Evolutionary conservation across 2,113 vertebrate species (phyloP).

Genomic region (Xiphophorus maculatus): DNA sequence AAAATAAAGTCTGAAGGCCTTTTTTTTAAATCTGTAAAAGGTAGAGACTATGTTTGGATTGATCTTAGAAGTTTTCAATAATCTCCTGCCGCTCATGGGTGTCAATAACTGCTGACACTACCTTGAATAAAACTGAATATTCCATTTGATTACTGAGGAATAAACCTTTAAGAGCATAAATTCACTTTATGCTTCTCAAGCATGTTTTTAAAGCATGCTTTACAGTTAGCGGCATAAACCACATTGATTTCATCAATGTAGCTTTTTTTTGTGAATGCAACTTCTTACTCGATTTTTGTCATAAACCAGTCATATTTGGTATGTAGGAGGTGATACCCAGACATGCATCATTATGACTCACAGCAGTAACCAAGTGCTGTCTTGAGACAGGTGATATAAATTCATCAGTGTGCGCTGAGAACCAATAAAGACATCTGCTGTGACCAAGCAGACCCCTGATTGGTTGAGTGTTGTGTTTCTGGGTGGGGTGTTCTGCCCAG

Average conservation of each 20-base stretch:
- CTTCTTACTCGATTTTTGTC: neutral
- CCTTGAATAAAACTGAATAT: neutral
- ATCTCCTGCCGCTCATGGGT: neutral
- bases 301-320: constrained; percentile 13
- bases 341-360: constrained; percentile 20
- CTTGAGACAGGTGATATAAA: constrained; percentile 54
- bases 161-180: neutral
- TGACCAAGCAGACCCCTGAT: constrained; percentile 49
- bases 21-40: neutral
- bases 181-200: neutral
- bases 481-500: constrained; percentile 67
- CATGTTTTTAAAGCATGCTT: neutral
- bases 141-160: neutral
- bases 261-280: neutral
- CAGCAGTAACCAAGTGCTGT: constrained; percentile 23
- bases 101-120: neutral
- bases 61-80: neutral
- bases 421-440: constrained; percentile 62
- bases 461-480: constrained; percentile 55
- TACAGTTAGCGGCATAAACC: too few relatives aligned
- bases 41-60: neutral
- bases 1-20: neutral
- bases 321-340: constrained; percentile 11
- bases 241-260: neutral
- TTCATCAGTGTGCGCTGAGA: constrained; percentile 40